phyloP scores from a whole-genome alignment of 2,888 invertebrate species.

The Nemoura dubitans region DNA sequence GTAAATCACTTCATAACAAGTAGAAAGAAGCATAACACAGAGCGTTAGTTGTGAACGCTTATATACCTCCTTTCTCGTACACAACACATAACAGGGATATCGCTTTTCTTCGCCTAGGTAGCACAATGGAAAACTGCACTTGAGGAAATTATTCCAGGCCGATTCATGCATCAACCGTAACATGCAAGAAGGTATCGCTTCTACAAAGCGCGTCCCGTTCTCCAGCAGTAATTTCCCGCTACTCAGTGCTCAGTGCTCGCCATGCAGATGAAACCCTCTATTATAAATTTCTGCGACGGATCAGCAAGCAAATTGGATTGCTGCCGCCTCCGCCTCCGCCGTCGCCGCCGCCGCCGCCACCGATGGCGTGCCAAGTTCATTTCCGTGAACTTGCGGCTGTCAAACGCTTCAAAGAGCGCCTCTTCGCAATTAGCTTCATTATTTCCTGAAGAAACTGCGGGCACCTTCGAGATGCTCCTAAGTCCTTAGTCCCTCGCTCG shows the following conservation, averaged over 20 bases:
- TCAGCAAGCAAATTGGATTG: constrained; percentile 24
- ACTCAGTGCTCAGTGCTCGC: not conserved
- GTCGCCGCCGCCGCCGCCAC: too few relatives aligned
- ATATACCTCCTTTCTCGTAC: not conserved
- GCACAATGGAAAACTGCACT: not conserved
- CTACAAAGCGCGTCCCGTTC: not conserved
- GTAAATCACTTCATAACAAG: constrained; percentile 7
- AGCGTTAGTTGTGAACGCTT: not conserved
- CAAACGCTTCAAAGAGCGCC: constrained; percentile 20
- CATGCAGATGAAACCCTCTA: not conserved
- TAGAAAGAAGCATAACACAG: not conserved
- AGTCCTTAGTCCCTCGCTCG: too few relatives aligned
- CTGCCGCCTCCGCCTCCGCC: not conserved
- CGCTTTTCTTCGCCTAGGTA: not conserved
- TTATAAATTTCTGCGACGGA: constrained; percentile 1
- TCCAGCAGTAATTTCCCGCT: not conserved
- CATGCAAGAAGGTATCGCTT: not conserved
- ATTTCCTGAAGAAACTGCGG: not conserved
- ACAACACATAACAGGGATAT: not conserved
- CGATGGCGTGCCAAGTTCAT: constrained; percentile 20
- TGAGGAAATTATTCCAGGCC: not conserved
- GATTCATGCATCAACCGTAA: not conserved
- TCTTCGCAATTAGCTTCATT: constrained; percentile 19
- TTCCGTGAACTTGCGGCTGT: constrained; percentile 17
- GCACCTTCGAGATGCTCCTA: not conserved